A percentile compares a stretch with the other conserved stretches of the same genome.
phyloP scores from a whole-genome alignment of 2,113 vertebrate species.

The Zapus hudsonius region DNA sequence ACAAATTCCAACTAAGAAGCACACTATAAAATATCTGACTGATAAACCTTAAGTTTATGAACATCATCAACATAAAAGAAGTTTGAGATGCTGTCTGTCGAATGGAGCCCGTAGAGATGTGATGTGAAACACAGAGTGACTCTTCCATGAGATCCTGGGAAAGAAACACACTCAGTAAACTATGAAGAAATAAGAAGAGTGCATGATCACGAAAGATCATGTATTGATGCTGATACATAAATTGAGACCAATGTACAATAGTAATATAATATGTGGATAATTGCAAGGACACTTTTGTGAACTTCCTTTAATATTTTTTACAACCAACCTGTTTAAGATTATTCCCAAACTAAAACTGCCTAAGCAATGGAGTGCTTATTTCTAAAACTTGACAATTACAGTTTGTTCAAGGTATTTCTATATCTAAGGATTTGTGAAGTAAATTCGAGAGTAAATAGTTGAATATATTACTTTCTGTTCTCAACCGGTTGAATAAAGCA shows the following conservation, averaged over 20 bases:
- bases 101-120: background rate
- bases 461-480: background rate
- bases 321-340: background rate
- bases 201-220: background rate
- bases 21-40: background rate
- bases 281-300: fast-evolving
- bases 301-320: background rate
- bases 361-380: background rate
- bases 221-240: background rate
- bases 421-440: background rate
- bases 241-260: background rate
- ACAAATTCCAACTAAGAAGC: background rate
- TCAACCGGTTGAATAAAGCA: background rate
- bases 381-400: background rate
- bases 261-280: background rate
- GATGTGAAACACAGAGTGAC: background rate
- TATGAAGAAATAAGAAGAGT: background rate
- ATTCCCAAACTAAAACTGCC: background rate
- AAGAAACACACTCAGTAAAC: background rate
- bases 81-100: background rate
- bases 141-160: background rate
- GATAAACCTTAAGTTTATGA: background rate
- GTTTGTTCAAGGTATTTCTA: background rate
- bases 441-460: background rate
- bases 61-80: background rate